A percentile compares a stretch with the other conserved stretches of the same genome.
phyloP scores from a whole-genome alignment of 2,888 invertebrate species.

The Pseudococcus longispinus region DNA sequence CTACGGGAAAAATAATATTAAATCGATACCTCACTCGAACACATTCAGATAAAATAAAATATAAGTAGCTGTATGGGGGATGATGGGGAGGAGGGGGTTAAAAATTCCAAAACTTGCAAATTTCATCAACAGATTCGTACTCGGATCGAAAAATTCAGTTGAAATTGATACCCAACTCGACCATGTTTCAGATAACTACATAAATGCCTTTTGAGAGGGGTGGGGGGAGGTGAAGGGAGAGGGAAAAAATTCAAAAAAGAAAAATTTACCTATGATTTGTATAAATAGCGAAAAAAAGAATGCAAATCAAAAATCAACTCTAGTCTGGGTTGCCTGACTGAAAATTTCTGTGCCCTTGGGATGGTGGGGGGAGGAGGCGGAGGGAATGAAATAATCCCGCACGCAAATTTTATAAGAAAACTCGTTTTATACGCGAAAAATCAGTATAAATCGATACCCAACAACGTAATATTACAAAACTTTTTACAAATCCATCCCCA shows the following conservation, averaged over 20 bases:
- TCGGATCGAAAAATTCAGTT: neutral
- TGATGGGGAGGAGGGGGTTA: neutral
- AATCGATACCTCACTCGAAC: neutral
- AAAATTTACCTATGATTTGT: too few species aligned
- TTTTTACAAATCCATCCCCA: neutral
- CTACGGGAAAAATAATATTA: neutral
- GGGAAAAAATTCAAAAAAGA: too few species aligned
- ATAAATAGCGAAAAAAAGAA: too few species aligned
- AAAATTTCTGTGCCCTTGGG: too few species aligned
- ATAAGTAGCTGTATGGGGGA: neutral
- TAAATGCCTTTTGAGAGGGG: neutral
- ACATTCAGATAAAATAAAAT: neutral
- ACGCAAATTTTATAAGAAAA: neutral
- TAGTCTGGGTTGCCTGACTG: too few species aligned
- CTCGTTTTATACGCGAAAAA: neutral
- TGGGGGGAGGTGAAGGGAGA: neutral
- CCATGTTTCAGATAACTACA: neutral
- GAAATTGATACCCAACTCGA: neutral
- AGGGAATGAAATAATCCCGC: neutral
- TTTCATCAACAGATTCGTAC: neutral
- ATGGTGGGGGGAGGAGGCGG: too few species aligned
- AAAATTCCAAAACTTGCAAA: neutral
- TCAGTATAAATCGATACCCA: neutral
- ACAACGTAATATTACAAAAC: neutral
- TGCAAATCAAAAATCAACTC: too few species aligned